These are phyloP conservation scores for Pseudonaja textilis DNA, from an alignment of 2,113 vertebrate genomes.

Conservation along the genomic window DNA sequence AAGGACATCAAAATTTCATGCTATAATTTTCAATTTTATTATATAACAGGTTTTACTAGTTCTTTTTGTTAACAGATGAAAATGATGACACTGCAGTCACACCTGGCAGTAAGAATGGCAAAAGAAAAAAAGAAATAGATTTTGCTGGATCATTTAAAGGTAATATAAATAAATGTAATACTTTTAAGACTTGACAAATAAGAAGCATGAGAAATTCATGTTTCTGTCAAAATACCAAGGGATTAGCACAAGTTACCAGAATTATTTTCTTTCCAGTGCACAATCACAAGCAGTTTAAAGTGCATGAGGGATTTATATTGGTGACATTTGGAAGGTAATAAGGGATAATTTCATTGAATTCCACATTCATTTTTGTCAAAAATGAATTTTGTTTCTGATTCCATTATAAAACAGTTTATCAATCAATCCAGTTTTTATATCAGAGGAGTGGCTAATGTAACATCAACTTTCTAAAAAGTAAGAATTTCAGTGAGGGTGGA, in stretches of 20 bases:
- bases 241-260: not conserved
- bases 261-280: not conserved
- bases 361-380: not conserved
- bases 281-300: not conserved
- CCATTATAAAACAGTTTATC: not conserved
- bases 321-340: not conserved
- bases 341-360: not conserved
- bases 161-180: constrained; percentile 40
- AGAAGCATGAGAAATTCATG: not conserved
- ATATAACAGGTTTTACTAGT: not conserved
- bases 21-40: not conserved
- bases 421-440: not conserved
- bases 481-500: not conserved
- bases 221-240: not conserved
- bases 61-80: constrained; percentile 39
- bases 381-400: not conserved
- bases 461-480: not conserved
- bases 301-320: not conserved
- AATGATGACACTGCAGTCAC: constrained; percentile 36
- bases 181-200: constrained; percentile 17
- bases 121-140: constrained; percentile 74
- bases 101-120: constrained; percentile 64
- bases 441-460: not conserved
- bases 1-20: not conserved
- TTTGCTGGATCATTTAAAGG: constrained; percentile 68